phyloP scores from a whole-genome alignment of 1,140 invertebrate genomes.

The Bombus balteatus region DNA sequence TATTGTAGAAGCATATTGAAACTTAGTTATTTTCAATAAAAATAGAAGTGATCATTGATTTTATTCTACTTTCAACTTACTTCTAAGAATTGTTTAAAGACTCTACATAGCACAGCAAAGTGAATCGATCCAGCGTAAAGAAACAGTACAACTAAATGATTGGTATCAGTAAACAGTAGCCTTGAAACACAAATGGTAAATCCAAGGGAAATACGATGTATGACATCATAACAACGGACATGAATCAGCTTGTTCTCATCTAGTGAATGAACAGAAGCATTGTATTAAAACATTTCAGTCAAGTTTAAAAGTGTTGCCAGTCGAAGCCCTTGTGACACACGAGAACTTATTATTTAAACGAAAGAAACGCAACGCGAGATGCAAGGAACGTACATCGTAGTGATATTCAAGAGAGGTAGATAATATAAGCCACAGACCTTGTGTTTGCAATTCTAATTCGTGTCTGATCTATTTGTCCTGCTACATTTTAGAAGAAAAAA shows the following conservation, averaged over 20 bases:
- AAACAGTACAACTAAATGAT: neutral
- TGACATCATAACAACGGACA: slow-evolving; percentile 6
- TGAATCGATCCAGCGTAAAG: neutral
- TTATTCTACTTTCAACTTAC: neutral
- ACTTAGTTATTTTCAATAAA: neutral
- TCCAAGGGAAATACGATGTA: slow-evolving; percentile 2
- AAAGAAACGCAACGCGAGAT: neutral
- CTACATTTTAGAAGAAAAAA: too few relatives aligned
- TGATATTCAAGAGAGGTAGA: neutral
- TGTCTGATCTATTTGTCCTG: neutral
- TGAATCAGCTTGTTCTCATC: slow-evolving; percentile 25
- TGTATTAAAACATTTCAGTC: neutral
- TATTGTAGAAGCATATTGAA: neutral
- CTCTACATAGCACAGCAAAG: neutral
- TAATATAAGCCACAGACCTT: neutral
- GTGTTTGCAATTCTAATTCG: neutral
- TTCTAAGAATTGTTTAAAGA: neutral
- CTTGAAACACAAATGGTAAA: slow-evolving; percentile 19
- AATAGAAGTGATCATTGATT: neutral
- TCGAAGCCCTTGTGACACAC: too few relatives aligned
- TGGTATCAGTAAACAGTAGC: neutral
- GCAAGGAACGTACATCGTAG: neutral
- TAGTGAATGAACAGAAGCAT: neutral
- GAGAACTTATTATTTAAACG: neutral
- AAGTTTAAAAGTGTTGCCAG: neutral